Evolutionary conservation across 2,888 invertebrate genomes (phyloP).

Genomic region (Micropterix aruncella): DNA sequence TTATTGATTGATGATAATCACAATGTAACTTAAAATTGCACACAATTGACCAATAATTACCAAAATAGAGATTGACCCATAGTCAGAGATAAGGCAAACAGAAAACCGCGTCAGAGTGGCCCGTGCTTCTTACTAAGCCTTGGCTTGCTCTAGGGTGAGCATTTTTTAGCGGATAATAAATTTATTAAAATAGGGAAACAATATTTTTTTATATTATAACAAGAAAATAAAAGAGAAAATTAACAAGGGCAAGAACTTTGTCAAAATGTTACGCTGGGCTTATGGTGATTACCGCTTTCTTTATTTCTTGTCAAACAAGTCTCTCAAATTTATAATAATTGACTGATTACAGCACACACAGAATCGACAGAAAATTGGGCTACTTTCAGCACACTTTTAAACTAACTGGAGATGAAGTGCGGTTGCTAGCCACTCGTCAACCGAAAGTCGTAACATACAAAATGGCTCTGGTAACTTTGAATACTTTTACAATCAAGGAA

Average conservation of each 20-base stretch:
- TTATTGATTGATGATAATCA: too few species aligned
- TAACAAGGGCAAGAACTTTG: background rate
- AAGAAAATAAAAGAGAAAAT: slow-evolving; percentile 2
- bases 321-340: background rate
- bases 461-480: slow-evolving; percentile 43
- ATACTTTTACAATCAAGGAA: slow-evolving; percentile 63
- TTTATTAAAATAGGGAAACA: too few species aligned
- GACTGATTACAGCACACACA: slow-evolving; percentile 40
- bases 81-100: too few species aligned
- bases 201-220: slow-evolving; percentile 1
- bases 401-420: slow-evolving; percentile 59
- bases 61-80: too few species aligned
- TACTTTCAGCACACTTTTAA: slow-evolving; percentile 67
- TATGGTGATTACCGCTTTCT: slow-evolving; percentile 5
- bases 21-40: too few species aligned
- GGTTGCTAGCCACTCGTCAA: slow-evolving; percentile 45
- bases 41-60: too few species aligned
- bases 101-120: too few species aligned
- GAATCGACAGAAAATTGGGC: slow-evolving; percentile 72
- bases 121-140: too few species aligned
- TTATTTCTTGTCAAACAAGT: background rate
- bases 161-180: too few species aligned
- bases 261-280: background rate
- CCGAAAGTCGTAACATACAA: slow-evolving; percentile 62
- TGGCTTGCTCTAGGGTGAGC: too few species aligned